Conservation (phyloP, 2,888 invertebrate species). For the Chymomyza amoena region DNA sequence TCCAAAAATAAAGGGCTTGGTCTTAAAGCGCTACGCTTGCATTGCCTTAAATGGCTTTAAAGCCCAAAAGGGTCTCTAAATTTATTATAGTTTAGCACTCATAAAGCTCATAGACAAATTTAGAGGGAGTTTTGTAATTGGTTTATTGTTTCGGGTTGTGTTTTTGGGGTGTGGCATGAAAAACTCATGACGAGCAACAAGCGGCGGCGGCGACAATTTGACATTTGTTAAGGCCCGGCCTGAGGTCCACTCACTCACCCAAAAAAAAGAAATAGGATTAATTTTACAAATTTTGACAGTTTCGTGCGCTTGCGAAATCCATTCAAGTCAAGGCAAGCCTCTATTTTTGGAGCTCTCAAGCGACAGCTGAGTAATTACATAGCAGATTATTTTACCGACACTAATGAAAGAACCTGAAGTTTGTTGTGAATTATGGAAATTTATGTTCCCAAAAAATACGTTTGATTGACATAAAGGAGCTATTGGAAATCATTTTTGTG, state of each 20-base stretch:
- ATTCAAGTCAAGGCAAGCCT: neutral
- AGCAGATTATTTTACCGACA: neutral
- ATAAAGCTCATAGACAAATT: conserved; percentile 35
- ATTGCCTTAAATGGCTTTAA: conserved; percentile 52
- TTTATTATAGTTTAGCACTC: conserved; percentile 54
- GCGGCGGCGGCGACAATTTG: conserved; percentile 29
- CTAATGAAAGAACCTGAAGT: neutral
- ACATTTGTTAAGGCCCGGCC: conserved; percentile 24
- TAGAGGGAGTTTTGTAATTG: conserved; percentile 58
- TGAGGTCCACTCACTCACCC: conserved; percentile 21
- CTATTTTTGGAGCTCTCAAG: neutral
- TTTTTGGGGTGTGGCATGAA: conserved; percentile 47
- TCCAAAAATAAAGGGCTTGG: conserved; percentile 64
- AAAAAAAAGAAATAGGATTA: conserved; percentile 56
- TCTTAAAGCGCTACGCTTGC: conserved; percentile 36
- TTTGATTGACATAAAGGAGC: neutral
- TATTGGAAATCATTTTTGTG: neutral
- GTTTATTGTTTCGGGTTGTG: conserved; percentile 49
- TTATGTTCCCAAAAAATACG: neutral
- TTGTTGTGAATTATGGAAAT: neutral
- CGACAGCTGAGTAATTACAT: neutral
- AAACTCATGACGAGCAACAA: conserved; percentile 45
- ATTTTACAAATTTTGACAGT: conserved; percentile 18
- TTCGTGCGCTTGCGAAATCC: neutral
- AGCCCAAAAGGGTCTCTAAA: neutral